phyloP scores from a whole-genome alignment of 2,797 vertebrate species.

The Zalophus californianus region DNA sequence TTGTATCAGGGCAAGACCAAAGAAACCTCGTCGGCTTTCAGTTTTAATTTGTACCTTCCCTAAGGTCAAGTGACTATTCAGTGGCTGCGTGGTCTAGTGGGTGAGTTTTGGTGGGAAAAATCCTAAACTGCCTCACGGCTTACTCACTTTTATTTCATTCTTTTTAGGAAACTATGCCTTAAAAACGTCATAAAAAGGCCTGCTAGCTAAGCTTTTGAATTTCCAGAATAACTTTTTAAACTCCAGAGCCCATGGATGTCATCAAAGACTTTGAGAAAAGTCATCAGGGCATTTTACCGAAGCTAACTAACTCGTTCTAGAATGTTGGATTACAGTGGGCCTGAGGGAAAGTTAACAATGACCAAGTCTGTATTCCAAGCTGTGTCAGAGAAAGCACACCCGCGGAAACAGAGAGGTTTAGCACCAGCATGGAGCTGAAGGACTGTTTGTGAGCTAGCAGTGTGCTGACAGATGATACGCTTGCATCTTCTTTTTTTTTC shows the following conservation, averaged over 20 bases:
- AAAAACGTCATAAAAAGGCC: background rate
- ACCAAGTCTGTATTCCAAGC: background rate
- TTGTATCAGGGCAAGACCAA: background rate
- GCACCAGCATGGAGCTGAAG: background rate
- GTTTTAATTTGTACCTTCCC: background rate
- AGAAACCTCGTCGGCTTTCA: background rate
- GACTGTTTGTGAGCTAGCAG: background rate
- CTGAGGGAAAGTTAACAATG: background rate
- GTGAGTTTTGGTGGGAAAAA: slow-evolving; percentile 12
- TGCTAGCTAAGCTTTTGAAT: background rate
- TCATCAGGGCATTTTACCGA: background rate
- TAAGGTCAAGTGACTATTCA: background rate
- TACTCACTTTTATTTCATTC: background rate
- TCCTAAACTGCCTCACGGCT: background rate
- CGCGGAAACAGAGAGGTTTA: background rate
- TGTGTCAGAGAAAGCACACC: background rate
- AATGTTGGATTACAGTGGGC: background rate
- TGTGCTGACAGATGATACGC: background rate
- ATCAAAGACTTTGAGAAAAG: background rate
- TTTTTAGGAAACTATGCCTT: background rate
- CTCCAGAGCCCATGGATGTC: background rate
- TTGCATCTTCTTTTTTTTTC: background rate
- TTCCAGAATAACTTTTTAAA: background rate
- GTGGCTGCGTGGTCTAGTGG: background rate
- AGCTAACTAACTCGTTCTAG: background rate